Conservation (phyloP, 1,140 invertebrate genomes). For the Belonocnema kinseyi region DNA sequence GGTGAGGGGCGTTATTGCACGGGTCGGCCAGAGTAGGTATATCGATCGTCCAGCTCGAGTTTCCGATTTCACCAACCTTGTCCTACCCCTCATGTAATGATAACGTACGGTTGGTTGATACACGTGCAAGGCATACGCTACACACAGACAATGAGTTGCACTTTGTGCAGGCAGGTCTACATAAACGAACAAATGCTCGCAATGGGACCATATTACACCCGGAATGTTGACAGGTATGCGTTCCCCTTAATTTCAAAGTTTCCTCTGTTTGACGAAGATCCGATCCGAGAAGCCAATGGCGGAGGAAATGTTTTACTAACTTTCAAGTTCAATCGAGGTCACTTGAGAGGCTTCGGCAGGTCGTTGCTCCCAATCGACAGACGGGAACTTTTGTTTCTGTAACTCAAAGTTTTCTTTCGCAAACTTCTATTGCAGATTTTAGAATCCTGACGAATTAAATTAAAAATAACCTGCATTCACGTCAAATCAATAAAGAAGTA, state of each 20-base stretch:
- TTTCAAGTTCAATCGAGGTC: slow-evolving; percentile 3
- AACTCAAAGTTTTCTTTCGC: no score
- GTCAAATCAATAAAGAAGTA: no score
- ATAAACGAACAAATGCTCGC: slow-evolving; percentile 2
- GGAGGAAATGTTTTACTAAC: neutral
- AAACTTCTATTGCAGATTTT: no score
- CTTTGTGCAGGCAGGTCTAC: neutral
- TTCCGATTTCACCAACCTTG: slow-evolving; percentile 9
- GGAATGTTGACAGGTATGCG: neutral
- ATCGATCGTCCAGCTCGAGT: slow-evolving; percentile 13
- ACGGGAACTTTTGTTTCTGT: no score
- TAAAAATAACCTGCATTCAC: no score
- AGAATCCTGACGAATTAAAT: no score
- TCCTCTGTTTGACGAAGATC: neutral
- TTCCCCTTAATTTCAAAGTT: neutral
- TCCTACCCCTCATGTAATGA: slow-evolving; percentile 1
- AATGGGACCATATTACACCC: neutral
- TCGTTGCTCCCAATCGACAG: no score
- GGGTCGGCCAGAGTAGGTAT: neutral
- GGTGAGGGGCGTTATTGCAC: neutral
- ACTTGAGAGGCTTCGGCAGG: neutral
- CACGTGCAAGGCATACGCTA: slow-evolving; percentile 16
- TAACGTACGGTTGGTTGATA: slow-evolving; percentile 1
- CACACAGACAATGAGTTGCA: neutral
- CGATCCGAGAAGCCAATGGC: neutral